Base-by-base conservation (phyloP, 2,888 invertebrate genomes). In the Eupeodes latifasciatus region DNA sequence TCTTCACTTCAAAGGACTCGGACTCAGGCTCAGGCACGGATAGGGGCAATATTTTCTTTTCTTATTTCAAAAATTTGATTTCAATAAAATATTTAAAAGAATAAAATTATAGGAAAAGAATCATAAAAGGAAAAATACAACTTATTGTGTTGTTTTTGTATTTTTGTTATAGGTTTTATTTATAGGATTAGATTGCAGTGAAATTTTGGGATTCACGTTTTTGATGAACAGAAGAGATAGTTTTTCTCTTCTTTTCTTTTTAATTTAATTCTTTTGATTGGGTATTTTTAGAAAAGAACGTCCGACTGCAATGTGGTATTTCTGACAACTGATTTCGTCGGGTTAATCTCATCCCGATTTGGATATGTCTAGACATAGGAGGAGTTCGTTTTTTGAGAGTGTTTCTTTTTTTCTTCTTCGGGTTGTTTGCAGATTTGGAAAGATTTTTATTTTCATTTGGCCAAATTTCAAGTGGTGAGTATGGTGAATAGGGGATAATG, bases 301-400 rank as follows among this genome's bases (percentile, higher is more conserved):
- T 81, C 87, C 80, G 80, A 49, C 34, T 49, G 62, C 83, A 77
- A 66, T 80, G 72, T 83, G 53, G 76, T 66, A n/a, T 81, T 80
- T 81, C 80, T 83, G 80, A 83, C 83, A 83, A 87, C 87, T 87
- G 87, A 87, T 87, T 87, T 71, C 40, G 40, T 40, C 36, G 66
- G 80, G 78, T 72, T 87, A 72, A 86, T 86, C 75, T 80, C 71
- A 82, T 86, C 75, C 83, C 71, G 66, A 83, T 55, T 71, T 40
- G 76, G 72, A 64, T 66, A 83, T 79, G 80, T 87, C 72, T 87
- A 87, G 83, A 83, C 80, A 71, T 71, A 66, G 76, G 83, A 76
- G 87, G 75, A 72, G 76, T 72, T 72, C 67, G 16, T 47, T 51
- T 49, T 51, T 49, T 61, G 27, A 27, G 27, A 27, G 27, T 27